These are phyloP conservation scores for Turritopsis dohrnii DNA, from an alignment of 30 jellyfish, hydroid and myxozoan species.

Conservation along the genomic window DNA sequence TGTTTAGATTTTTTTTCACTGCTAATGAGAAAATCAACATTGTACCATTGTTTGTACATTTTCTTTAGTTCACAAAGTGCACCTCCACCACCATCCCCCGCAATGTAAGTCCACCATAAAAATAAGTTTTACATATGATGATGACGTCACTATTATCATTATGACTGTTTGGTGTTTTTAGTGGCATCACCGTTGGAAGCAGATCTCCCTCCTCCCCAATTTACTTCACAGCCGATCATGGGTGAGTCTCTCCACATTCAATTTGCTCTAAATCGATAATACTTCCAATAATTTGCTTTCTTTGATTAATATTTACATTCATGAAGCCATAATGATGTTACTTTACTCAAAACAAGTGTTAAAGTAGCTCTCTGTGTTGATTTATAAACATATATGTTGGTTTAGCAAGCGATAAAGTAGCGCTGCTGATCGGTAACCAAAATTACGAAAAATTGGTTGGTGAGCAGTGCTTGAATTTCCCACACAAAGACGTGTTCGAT, in stretches of 20 bases:
- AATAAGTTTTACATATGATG: too few species aligned
- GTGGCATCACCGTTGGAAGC: slow-evolving; percentile 10
- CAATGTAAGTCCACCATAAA: not conserved
- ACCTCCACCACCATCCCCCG: not conserved
- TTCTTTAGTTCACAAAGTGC: not conserved
- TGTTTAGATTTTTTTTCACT: not conserved
- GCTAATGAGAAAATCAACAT: not conserved
- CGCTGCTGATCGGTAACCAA: slow-evolving; percentile 81
- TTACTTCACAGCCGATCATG: not conserved
- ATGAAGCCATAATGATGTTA: not conserved
- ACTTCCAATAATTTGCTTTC: not conserved
- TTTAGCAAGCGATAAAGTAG: slow-evolving; percentile 76
- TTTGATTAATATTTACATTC: not conserved
- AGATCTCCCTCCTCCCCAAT: not conserved
- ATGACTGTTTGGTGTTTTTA: not conserved
- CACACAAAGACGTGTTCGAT: slow-evolving; percentile 61
- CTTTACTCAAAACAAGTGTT: not conserved
- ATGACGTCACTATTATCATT: too few species aligned
- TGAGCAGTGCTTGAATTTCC: slow-evolving; percentile 25
- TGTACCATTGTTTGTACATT: not conserved
- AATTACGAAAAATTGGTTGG: slow-evolving; percentile 26
- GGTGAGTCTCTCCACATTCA: not conserved
- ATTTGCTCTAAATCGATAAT: not conserved
- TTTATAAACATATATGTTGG: not conserved
- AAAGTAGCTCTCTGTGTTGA: not conserved